Percentiles rank a stretch among this genome's conserved stretches.
phyloP scores from a whole-genome alignment of 2,113 vertebrate species.

The Furnarius figulus region DNA sequence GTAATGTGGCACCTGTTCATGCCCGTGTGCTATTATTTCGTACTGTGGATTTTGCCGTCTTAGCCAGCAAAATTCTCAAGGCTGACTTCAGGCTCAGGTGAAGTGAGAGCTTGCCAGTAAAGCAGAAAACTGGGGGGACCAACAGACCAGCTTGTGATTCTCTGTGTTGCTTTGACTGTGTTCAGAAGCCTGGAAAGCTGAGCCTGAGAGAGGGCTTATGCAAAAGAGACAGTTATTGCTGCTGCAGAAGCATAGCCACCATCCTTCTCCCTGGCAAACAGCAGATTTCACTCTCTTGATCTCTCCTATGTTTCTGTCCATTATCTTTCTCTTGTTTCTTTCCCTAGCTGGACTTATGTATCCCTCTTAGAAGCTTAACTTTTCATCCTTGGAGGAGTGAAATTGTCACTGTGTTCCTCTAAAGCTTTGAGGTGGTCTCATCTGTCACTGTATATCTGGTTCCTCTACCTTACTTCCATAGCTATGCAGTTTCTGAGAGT shows the following conservation, averaged over 20 bases:
- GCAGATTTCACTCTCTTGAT: not conserved
- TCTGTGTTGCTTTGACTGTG: not conserved
- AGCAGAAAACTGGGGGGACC: not conserved
- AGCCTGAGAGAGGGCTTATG: not conserved
- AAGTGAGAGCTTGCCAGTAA: not conserved
- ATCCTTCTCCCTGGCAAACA: not conserved
- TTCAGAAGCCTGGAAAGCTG: not conserved
- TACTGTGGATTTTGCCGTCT: not conserved
- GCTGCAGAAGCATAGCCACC: not conserved
- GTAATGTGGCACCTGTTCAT: not conserved
- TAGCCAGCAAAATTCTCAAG: not conserved
- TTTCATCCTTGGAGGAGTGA: not conserved
- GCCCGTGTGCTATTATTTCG: not conserved
- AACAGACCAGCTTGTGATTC: not conserved
- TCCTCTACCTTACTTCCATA: not conserved
- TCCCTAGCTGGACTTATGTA: not conserved
- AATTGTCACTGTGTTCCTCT: not conserved
- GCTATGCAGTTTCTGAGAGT: not conserved
- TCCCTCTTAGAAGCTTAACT: not conserved
- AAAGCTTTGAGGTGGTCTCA: not conserved
- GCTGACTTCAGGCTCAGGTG: not conserved
- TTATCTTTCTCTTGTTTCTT: not conserved
- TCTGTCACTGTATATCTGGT: not conserved
- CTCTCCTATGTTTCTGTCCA: not conserved
- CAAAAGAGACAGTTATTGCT: not conserved